phyloP scores from a whole-genome alignment of 2,113 vertebrate genomes.

The Elaphurus davidianus region DNA sequence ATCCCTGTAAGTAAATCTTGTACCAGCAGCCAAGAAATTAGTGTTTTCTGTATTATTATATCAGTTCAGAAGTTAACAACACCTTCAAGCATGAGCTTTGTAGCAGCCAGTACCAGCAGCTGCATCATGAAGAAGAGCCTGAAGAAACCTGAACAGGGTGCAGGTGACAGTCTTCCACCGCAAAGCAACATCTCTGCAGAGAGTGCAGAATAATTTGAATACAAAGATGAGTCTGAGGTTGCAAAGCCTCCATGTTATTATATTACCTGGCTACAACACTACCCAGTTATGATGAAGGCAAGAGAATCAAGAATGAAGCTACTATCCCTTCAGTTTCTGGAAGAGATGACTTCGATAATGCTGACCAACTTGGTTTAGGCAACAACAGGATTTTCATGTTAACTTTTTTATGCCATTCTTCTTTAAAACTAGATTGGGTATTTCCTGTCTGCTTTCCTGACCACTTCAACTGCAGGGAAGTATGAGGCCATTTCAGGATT shows the following conservation, averaged over 20 bases:
- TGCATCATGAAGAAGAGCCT: neutral
- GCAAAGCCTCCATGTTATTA: conserved; percentile 90
- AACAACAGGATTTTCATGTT: neutral
- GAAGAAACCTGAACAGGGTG: neutral
- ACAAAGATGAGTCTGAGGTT: conserved; percentile 92
- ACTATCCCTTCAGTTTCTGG: neutral
- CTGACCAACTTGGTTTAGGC: neutral
- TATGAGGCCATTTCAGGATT: conserved; percentile 98
- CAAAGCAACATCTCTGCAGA: neutral
- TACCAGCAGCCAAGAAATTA: neutral
- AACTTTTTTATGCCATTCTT: conserved; percentile 90
- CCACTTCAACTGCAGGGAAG: conserved; percentile 95
- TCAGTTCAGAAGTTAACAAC: neutral
- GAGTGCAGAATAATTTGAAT: conserved; percentile 90
- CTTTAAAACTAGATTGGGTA: conserved; percentile 99
- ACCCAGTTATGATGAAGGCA: conserved; percentile 95
- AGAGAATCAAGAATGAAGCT: conserved; percentile 92
- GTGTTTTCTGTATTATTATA: neutral
- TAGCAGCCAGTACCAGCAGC: neutral
- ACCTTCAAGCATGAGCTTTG: neutral
- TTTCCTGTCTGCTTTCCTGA: conserved; percentile 98
- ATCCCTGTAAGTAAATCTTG: neutral
- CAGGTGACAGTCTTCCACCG: neutral
- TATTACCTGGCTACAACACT: conserved; percentile 89
- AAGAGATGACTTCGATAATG: neutral